phyloP scores from a whole-genome alignment of 2,888 invertebrate genomes.

The Drosophila gaucha region DNA sequence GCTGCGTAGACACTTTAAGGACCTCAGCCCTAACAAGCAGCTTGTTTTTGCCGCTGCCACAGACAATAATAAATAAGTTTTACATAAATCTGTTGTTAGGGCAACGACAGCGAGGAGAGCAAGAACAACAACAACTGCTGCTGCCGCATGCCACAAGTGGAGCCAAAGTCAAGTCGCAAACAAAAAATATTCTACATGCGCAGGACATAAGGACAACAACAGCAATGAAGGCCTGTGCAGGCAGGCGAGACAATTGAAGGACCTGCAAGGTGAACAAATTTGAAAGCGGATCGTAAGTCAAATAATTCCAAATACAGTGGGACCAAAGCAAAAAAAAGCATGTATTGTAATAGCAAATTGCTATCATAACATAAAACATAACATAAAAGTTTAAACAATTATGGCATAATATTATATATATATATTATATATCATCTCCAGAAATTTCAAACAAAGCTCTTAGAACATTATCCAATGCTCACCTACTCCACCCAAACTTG shows the following conservation, averaged over 20 bases:
- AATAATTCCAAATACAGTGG: constrained; percentile 6
- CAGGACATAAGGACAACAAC: constrained; percentile 24
- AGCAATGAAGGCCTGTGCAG: constrained; percentile 34
- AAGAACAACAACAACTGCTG: constrained; percentile 14
- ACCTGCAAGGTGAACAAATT: constrained; percentile 35
- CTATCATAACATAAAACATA: too few relatives aligned
- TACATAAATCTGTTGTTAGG: constrained; percentile 55
- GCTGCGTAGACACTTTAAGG: constrained; percentile 5
- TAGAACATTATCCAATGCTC: too few relatives aligned
- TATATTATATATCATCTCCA: too few relatives aligned
- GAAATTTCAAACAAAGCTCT: too few relatives aligned
- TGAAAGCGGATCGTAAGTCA: constrained; percentile 14
- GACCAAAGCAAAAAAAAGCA: neutral
- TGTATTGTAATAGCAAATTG: too few relatives aligned
- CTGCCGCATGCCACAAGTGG: constrained; percentile 52
- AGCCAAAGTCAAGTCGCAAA: constrained; percentile 44
- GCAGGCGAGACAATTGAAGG: constrained; percentile 41
- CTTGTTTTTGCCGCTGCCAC: constrained; percentile 11
- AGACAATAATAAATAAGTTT: constrained; percentile 58
- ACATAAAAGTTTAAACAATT: too few relatives aligned
- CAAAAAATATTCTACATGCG: constrained; percentile 22
- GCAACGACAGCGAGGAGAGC: constrained; percentile 4
- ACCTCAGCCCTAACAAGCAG: constrained; percentile 39
- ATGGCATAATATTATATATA: too few relatives aligned
- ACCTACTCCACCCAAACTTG: too few relatives aligned